Base-by-base conservation (phyloP, 1,140 invertebrate genomes). In the Phenacoccus solenopsis region DNA sequence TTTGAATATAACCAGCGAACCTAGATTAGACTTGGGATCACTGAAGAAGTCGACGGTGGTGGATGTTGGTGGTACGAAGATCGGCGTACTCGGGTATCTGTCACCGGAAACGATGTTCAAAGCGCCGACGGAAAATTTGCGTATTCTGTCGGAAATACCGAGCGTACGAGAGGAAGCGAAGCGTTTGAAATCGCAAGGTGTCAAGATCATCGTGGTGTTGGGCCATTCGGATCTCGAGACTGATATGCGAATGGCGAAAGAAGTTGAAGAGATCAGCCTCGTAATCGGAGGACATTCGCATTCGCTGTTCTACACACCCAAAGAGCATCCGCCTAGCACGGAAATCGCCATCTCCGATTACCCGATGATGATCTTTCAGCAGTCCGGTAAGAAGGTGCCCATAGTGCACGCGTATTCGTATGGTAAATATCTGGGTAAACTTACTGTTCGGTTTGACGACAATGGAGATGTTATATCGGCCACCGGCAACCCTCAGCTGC, bases 371-470 rank as follows among this genome's bases (percentile, higher is more conserved):
- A 83, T 95, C 0, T 81, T 79, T 1, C 90, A 94, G 0, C 28
- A 76, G 0, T 87, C 81, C 67, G 89, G 90, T 0, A 86, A 86
- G 75, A 82, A 83, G 70, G 90, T 90, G 0, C 88, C 91, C 0
- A 91, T 93, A 1, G 93, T 96, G 0, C 94, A 96, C 79, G 93
- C 91, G 1, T 96, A 90, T 75, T 90, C 91, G 0, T 94, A 90
- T 76, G 94, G 93, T 0, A 96, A 96, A 80, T 96, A 96, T 78
- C 78, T 96, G 24, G 94, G 94, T 0, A 84, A 87, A 75, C 77
- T 96, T 1, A 82, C 86, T 28, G 72, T 91, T 0, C 78, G 82
- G 25, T 94, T 96, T 76, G 83, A 96, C 78, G 76, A 79, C 0
- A 74, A 84, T 1, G 93, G 93, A 20, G 88, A 93, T 76, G 78